phyloP scores from a whole-genome alignment of 2,113 vertebrate genomes.

The Callorhinus ursinus region DNA sequence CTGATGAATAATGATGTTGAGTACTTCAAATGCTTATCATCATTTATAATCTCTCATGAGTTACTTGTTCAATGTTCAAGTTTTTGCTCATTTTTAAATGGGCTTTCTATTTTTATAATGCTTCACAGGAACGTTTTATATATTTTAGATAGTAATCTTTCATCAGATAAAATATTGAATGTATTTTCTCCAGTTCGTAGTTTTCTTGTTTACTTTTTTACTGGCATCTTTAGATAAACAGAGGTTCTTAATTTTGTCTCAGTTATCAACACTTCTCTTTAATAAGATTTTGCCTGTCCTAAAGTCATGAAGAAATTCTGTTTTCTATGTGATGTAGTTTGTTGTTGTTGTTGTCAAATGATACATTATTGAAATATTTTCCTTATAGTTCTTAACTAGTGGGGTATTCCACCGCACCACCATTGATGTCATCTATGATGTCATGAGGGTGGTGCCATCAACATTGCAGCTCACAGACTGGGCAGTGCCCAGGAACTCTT shows the following conservation, averaged over 20 bases:
- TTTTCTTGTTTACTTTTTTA: background rate
- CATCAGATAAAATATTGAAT: background rate
- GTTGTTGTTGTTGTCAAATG: background rate
- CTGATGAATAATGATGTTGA: background rate
- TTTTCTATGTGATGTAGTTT: background rate
- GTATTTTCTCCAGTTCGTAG: background rate
- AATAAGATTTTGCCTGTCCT: background rate
- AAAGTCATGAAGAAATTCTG: constrained; percentile 8
- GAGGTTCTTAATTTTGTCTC: background rate
- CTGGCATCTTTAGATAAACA: background rate
- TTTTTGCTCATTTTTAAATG: background rate
- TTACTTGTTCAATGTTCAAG: background rate
- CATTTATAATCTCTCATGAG: background rate
- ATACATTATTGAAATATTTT: background rate
- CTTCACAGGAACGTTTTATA: background rate
- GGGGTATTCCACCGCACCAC: background rate
- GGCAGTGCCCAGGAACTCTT: background rate
- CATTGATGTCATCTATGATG: background rate
- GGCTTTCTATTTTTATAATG: background rate
- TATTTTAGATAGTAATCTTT: background rate
- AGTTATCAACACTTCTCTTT: background rate
- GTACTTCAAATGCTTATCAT: background rate
- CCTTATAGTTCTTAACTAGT: background rate
- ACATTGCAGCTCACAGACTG: background rate
- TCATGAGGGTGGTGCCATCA: background rate